phyloP scores from a whole-genome alignment of 2,797 vertebrate genomes.

The Hybognathus amarus region DNA sequence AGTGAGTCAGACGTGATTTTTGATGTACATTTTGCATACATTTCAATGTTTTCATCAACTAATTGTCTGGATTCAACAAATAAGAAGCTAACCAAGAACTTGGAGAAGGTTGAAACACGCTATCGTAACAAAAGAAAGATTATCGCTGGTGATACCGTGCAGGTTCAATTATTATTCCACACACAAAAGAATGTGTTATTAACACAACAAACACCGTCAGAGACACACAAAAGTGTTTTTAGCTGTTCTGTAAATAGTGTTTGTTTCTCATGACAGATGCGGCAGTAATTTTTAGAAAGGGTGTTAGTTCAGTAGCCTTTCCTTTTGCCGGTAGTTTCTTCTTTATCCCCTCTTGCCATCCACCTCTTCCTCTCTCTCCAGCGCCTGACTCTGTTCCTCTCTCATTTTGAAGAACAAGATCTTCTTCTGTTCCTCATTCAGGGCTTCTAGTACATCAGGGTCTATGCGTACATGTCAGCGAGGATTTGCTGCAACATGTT shows the following conservation, averaged over 20 bases:
- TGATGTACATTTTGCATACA: background rate
- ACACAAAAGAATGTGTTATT: background rate
- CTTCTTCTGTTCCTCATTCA: conserved; percentile 82
- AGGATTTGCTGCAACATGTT: conserved; percentile 83
- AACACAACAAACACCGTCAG: background rate
- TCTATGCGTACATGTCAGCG: conserved; percentile 82
- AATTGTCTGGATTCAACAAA: background rate
- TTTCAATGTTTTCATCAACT: background rate
- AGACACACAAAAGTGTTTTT: background rate
- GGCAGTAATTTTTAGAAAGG: conserved; percentile 32
- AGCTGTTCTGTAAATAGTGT: conserved; percentile 16
- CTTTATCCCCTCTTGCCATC: conserved; percentile 62
- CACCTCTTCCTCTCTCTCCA: conserved; percentile 78
- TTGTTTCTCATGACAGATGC: conserved; percentile 14
- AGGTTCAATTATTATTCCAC: background rate
- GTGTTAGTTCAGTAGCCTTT: conserved; percentile 73
- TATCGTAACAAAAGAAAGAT: background rate
- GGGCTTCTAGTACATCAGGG: conserved; percentile 79
- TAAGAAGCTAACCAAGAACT: background rate
- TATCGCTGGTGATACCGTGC: too few species aligned
- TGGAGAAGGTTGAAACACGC: background rate
- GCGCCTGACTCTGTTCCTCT: conserved; percentile 81
- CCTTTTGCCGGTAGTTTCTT: conserved; percentile 55
- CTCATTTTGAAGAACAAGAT: conserved; percentile 84
- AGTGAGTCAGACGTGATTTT: background rate